phyloP scores from a whole-genome alignment of 2,888 invertebrate species.

The Herminia tarsipennalis region DNA sequence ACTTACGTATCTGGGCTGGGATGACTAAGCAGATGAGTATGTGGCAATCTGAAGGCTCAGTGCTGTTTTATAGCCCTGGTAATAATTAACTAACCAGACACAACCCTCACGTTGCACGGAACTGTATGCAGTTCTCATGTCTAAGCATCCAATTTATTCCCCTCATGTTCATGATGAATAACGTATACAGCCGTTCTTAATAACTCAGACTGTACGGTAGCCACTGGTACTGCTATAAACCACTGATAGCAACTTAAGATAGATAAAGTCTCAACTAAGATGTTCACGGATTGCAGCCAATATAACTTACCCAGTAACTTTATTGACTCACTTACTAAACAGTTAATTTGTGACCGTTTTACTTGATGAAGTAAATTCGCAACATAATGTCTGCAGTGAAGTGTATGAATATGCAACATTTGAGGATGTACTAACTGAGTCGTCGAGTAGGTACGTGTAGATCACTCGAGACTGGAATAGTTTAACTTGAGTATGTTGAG shows the following conservation, averaged over 20 bases:
- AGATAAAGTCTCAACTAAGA: slow-evolving; percentile 30
- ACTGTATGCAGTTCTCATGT: too few relatives aligned
- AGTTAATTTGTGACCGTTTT: slow-evolving; percentile 42
- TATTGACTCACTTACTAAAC: slow-evolving; percentile 39
- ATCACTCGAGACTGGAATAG: slow-evolving; percentile 3
- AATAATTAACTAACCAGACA: too few relatives aligned
- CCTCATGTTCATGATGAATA: neutral
- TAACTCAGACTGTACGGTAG: slow-evolving; percentile 17
- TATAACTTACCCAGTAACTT: slow-evolving; percentile 38
- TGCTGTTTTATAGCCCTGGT: too few relatives aligned
- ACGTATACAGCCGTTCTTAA: neutral
- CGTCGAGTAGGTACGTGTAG: neutral
- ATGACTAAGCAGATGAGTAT: too few relatives aligned
- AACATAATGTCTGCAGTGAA: slow-evolving; percentile 9
- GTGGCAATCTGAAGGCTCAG: too few relatives aligned
- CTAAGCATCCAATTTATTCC: neutral
- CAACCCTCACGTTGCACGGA: too few relatives aligned
- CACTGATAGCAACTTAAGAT: slow-evolving; percentile 11
- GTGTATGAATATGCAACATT: slow-evolving; percentile 39
- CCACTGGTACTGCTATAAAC: neutral
- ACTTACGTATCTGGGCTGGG: too few relatives aligned
- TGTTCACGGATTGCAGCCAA: slow-evolving; percentile 33
- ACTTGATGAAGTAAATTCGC: slow-evolving; percentile 7
- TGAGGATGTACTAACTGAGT: slow-evolving; percentile 12
- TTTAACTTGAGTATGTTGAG: neutral